A percentile compares a stretch with the other conserved stretches of the same genome.
phyloP scores from a whole-genome alignment of 2,888 invertebrate species.

The Tenthredo scrophulariae region DNA sequence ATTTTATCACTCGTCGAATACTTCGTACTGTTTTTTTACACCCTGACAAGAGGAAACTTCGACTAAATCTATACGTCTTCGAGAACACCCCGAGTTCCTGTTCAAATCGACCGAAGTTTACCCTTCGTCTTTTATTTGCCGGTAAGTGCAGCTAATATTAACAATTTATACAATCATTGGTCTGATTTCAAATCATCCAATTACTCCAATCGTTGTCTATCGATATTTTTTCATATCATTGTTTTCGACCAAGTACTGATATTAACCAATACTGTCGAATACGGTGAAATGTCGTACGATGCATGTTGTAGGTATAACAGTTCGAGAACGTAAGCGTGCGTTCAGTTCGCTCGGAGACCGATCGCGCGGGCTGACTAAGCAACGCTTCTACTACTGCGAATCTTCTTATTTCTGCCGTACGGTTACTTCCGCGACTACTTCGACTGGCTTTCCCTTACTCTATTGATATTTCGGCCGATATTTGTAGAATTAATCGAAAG shows the following conservation, averaged over 20 bases:
- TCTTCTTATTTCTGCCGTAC: not conserved
- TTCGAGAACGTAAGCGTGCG: not conserved
- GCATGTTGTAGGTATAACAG: not conserved
- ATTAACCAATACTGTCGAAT: not conserved
- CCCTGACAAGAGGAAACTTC: not conserved
- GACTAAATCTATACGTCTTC: not conserved
- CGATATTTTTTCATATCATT: not conserved
- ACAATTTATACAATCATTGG: not conserved
- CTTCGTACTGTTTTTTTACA: not conserved
- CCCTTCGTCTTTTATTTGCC: not conserved
- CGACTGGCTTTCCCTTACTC: not conserved
- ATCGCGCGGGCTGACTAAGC: not conserved
- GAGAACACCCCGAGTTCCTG: not conserved
- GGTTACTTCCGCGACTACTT: not conserved
- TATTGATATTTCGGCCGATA: not conserved
- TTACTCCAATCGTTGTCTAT: not conserved
- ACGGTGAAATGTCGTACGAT: not conserved
- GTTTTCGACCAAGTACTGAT: not conserved
- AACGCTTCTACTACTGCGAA: constrained; percentile 1
- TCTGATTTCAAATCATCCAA: not conserved
- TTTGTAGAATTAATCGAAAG: not conserved
- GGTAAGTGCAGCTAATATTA: not conserved
- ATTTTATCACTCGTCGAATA: constrained; percentile 1
- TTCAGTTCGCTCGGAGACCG: not conserved
- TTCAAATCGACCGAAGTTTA: not conserved